These are phyloP conservation scores for Hydrotaea cyrtoneurina DNA, from an alignment of 2,888 invertebrate species.

Conservation along the genomic window DNA sequence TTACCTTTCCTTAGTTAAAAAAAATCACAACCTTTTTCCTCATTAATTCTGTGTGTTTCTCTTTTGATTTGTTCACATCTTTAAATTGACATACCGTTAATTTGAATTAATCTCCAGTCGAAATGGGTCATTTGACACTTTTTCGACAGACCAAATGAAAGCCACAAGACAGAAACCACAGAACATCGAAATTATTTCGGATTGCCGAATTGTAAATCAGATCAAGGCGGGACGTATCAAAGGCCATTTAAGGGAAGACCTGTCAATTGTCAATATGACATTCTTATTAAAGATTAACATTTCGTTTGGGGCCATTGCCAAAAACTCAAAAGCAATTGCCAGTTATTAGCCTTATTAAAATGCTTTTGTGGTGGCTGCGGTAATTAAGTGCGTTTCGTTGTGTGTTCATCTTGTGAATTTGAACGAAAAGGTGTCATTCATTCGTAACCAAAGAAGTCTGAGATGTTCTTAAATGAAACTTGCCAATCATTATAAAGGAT, in stretches of 20 bases:
- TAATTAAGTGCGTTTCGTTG: constrained; percentile 14
- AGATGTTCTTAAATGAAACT: constrained; percentile 61
- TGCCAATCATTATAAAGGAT: constrained; percentile 64
- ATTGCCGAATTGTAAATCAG: constrained; percentile 25
- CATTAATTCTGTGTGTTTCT: not conserved
- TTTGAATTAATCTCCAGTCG: constrained; percentile 55
- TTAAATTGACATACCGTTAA: constrained; percentile 36
- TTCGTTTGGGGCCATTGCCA: constrained; percentile 19
- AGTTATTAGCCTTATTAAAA: constrained; percentile 47
- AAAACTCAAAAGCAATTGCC: constrained; percentile 50
- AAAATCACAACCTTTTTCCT: not conserved
- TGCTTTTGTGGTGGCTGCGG: constrained; percentile 27
- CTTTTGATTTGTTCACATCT: not conserved
- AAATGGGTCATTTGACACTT: constrained; percentile 63
- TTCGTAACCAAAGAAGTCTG: constrained; percentile 33
- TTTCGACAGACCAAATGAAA: constrained; percentile 37
- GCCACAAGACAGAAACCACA: not conserved
- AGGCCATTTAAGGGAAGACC: constrained; percentile 44
- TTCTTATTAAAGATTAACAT: constrained; percentile 63
- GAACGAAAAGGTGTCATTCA: constrained; percentile 51
- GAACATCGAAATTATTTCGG: constrained; percentile 5
- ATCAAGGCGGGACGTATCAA: constrained; percentile 57
- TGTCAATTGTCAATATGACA: constrained; percentile 65
- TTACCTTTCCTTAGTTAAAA: not conserved
- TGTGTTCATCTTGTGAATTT: not conserved